phyloP scores from a whole-genome alignment of 2,797 vertebrate genomes.

The Phataginus tricuspis region DNA sequence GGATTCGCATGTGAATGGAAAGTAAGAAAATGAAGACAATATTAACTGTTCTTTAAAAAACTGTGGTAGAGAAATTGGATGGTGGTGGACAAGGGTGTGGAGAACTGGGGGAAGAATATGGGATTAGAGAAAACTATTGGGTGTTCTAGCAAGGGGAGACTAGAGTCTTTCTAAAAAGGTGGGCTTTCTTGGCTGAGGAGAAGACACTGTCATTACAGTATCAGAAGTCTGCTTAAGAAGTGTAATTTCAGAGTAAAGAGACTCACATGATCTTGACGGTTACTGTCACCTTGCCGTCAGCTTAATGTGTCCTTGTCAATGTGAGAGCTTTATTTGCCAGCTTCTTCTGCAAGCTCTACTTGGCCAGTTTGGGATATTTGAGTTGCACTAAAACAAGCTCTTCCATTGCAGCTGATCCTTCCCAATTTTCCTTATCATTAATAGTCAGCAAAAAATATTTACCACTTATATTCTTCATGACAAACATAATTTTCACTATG shows the following conservation, averaged over 20 bases:
- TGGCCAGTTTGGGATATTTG: neutral
- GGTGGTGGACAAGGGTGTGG: neutral
- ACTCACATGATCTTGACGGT: neutral
- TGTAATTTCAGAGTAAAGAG: neutral
- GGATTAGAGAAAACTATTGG: neutral
- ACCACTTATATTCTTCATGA: neutral
- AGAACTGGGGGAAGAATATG: neutral
- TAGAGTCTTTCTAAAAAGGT: neutral
- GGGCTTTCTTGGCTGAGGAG: neutral
- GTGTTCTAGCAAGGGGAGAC: neutral
- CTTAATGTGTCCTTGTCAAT: neutral
- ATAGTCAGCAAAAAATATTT: neutral
- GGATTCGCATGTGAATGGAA: neutral
- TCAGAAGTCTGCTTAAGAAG: neutral
- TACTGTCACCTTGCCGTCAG: neutral
- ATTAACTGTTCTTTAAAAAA: neutral
- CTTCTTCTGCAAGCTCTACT: neutral
- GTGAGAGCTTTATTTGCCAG: neutral
- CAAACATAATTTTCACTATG: neutral
- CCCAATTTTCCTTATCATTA: neutral
- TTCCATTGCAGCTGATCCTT: neutral
- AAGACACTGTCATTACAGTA: neutral
- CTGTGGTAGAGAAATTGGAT: neutral
- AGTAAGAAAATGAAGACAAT: neutral
- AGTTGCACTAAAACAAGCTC: neutral